A percentile compares a stretch with the other conserved stretches of the same genome.
phyloP scores from a whole-genome alignment of 2,888 invertebrate species.

The Coelopa pilipes region DNA sequence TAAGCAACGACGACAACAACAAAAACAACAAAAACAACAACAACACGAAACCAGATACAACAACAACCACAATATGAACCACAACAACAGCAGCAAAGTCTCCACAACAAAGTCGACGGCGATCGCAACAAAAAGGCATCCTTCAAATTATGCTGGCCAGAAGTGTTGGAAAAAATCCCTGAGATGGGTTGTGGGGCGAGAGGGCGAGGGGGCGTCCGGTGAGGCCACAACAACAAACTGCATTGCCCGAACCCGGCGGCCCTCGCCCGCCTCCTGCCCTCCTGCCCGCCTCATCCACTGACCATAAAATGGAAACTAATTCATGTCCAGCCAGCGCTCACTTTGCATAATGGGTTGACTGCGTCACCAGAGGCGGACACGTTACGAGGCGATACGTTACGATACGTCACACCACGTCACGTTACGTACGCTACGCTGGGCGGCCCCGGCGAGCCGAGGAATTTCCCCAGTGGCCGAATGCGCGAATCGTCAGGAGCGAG shows the following conservation, averaged over 20 bases:
- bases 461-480: too few species aligned
- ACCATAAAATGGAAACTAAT: slow-evolving; percentile 31
- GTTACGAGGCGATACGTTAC: neutral
- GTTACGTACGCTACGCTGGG: too few species aligned
- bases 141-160: slow-evolving; percentile 14
- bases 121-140: neutral
- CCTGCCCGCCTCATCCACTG: neutral
- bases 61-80: neutral
- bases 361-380: slow-evolving; percentile 26
- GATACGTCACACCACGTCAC: too few species aligned
- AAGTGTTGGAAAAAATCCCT: slow-evolving; percentile 3
- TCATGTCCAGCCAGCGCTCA: slow-evolving; percentile 31
- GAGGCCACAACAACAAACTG: neutral
- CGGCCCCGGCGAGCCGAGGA: neutral
- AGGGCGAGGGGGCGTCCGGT: neutral
- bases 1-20: slow-evolving; percentile 9
- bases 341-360: slow-evolving; percentile 32
- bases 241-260: neutral
- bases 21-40: neutral
- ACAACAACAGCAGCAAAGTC: neutral
- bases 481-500: too few species aligned
- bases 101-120: neutral
- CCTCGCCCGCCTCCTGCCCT: neutral
- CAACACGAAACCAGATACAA: neutral
- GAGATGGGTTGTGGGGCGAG: neutral